These are phyloP conservation scores for Saguinus midas DNA, from an alignment of 2,113 vertebrate species.

Conservation along the genomic window DNA sequence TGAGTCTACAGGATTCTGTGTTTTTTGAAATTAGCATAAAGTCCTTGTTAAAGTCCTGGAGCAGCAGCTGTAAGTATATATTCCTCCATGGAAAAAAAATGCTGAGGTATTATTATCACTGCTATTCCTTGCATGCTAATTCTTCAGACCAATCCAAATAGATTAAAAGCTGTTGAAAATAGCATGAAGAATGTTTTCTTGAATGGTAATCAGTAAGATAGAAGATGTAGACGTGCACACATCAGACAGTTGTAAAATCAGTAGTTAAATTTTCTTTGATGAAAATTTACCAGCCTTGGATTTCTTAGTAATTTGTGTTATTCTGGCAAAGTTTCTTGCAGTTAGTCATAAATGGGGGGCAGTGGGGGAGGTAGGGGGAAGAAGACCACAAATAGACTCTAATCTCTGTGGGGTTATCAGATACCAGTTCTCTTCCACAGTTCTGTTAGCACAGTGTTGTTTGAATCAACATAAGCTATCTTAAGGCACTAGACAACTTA, in stretches of 20 bases:
- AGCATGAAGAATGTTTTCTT: background rate
- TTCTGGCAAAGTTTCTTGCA: conserved; percentile 66
- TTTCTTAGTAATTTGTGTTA: conserved; percentile 19
- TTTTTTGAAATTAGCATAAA: conserved; percentile 99
- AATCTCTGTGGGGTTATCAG: conserved; percentile 29
- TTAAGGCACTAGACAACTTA: background rate
- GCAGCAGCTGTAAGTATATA: conserved; percentile 92
- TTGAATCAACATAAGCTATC: conserved; percentile 36
- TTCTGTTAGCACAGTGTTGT: conserved; percentile 37
- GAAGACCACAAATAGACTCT: background rate
- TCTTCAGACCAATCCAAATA: background rate
- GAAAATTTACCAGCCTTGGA: background rate
- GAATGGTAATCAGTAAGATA: background rate
- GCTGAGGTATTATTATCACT: conserved; percentile 38
- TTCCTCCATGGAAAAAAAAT: background rate
- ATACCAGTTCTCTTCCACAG: conserved; percentile 47
- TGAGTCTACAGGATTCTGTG: conserved; percentile 96
- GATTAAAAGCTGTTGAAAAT: background rate
- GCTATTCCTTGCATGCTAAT: conserved; percentile 53
- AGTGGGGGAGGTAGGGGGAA: background rate
- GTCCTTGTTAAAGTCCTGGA: conserved; percentile 98
- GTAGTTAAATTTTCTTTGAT: background rate
- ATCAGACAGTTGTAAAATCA: rapidly evolving
- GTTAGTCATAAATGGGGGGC: background rate
- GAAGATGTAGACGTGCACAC: background rate